phyloP scores from a whole-genome alignment of 2,113 vertebrate species.

The Antechinus flavipes region DNA sequence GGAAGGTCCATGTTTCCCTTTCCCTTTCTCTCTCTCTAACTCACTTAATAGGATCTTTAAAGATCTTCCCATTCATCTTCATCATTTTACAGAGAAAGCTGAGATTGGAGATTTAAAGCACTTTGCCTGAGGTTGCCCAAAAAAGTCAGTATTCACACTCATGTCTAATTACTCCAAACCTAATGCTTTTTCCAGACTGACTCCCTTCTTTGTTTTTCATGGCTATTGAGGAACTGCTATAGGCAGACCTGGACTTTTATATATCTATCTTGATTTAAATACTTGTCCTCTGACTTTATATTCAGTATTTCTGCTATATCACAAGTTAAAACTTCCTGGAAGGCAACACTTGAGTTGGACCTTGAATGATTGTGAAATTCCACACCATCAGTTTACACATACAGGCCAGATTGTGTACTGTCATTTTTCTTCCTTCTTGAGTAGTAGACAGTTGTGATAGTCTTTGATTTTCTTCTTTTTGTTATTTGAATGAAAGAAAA shows the following conservation, averaged over 20 bases:
- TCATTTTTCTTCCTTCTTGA: not conserved
- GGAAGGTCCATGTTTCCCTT: not conserved
- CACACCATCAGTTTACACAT: not conserved
- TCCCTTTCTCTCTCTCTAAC: not conserved
- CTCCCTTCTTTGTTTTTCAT: not conserved
- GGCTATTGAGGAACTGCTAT: not conserved
- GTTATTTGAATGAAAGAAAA: conserved; percentile 42
- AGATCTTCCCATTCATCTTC: not conserved
- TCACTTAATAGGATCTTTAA: not conserved
- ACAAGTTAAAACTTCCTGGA: not conserved
- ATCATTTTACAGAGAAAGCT: not conserved
- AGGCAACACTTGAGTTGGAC: not conserved
- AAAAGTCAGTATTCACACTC: not conserved
- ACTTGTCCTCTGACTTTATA: not conserved
- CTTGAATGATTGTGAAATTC: not conserved
- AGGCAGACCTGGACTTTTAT: not conserved
- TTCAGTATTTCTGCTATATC: not conserved
- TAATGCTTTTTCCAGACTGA: not conserved
- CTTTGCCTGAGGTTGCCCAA: not conserved
- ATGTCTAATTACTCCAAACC: not conserved
- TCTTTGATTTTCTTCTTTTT: conserved; percentile 47
- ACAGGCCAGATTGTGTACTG: not conserved
- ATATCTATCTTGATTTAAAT: not conserved
- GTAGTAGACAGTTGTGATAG: not conserved
- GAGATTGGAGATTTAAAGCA: not conserved